Percentiles rank a stretch among this genome's conserved stretches.
These are phyloP conservation scores for Phalacrocorax carbo DNA, from an alignment of 2,113 vertebrate genomes.

Conservation along the genomic window DNA sequence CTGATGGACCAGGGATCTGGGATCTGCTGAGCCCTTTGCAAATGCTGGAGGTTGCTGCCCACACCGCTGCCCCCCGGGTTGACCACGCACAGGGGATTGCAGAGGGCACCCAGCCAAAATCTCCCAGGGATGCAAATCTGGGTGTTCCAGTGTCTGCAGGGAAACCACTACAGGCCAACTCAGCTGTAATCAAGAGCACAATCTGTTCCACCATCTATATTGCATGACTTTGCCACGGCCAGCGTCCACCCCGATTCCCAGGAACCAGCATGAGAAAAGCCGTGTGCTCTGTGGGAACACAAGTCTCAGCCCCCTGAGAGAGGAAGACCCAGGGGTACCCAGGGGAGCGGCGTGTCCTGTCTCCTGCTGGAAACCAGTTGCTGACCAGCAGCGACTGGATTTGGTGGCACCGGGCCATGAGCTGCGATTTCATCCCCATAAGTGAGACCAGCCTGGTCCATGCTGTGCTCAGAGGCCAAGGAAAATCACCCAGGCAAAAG, in stretches of 20 bases:
- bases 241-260: background rate
- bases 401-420: background rate
- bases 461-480: background rate
- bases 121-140: background rate
- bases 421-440: accelerated
- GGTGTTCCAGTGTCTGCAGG: background rate
- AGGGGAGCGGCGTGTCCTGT: accelerated
- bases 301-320: background rate
- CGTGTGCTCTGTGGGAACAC: background rate
- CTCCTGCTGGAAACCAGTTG: background rate
- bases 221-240: background rate
- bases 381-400: background rate
- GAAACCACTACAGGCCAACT: background rate
- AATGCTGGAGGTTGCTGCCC: background rate
- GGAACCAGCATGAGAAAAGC: background rate
- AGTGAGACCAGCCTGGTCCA: accelerated
- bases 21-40: background rate
- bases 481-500: constrained; percentile 1
- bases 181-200: background rate
- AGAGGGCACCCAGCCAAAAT: background rate
- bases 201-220: constrained; percentile 55
- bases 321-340: background rate
- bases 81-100: accelerated
- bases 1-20: accelerated
- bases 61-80: accelerated